phyloP scores from a whole-genome alignment of 2,797 vertebrate species.

The Ammospiza maritima region DNA sequence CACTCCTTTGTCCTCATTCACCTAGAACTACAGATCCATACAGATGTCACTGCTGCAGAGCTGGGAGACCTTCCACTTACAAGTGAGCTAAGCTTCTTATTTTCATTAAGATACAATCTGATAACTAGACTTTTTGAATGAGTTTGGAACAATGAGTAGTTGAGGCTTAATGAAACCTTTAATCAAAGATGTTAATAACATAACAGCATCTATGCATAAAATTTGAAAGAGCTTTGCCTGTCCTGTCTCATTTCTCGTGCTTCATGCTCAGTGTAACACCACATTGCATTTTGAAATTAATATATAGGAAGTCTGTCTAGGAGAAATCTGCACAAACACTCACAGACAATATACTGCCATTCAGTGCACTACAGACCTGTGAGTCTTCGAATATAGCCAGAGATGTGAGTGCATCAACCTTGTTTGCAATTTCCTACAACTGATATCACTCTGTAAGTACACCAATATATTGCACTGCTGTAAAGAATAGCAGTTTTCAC shows the following conservation, averaged over 20 bases:
- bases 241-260: not conserved
- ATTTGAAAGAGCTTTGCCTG: not conserved
- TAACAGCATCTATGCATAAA: not conserved
- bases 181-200: conserved; percentile 35
- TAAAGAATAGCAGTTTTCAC: not conserved
- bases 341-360: not conserved
- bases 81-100: conserved; percentile 40
- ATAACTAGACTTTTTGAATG: conserved; percentile 33
- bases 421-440: not conserved
- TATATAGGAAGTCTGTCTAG: not conserved
- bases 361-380: not conserved
- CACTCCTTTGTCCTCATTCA: conserved; percentile 18
- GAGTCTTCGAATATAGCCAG: not conserved
- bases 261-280: not conserved
- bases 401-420: not conserved
- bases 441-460: not conserved
- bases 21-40: not conserved
- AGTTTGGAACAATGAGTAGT: not conserved
- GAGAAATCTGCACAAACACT: not conserved
- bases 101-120: conserved; percentile 37
- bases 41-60: not conserved
- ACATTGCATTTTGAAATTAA: not conserved
- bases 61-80: not conserved
- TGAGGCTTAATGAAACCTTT: conserved; percentile 27
- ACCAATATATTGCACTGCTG: not conserved